Conservation (phyloP, 2,113 vertebrate genomes). For the Amazona guildingii region DNA sequence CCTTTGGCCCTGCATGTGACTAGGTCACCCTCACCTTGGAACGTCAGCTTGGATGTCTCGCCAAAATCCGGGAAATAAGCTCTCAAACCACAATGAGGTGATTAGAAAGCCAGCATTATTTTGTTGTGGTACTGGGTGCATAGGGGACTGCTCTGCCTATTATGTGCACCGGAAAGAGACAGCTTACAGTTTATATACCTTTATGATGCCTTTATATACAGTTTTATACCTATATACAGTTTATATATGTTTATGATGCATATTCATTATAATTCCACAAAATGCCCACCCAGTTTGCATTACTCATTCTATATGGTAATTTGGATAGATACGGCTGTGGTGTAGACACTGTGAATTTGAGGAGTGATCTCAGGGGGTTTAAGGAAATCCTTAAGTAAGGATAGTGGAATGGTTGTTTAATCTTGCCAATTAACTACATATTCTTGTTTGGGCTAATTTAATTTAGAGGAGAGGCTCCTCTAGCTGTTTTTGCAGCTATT, state of each 20-base stretch:
- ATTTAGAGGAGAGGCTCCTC: background rate
- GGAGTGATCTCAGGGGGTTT: background rate
- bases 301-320: background rate
- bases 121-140: background rate
- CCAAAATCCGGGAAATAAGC: background rate
- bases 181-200: background rate
- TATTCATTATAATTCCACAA: background rate
- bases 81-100: background rate
- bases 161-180: background rate
- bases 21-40: background rate
- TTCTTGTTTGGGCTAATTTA: background rate
- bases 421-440: background rate
- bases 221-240: background rate
- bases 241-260: background rate
- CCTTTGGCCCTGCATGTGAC: accelerated
- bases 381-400: background rate
- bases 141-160: background rate
- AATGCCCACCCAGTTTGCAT: background rate
- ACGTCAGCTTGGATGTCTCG: background rate
- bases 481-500: background rate
- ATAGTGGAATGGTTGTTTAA: background rate
- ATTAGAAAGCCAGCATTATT: background rate
- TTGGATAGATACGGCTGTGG: background rate
- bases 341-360: background rate
- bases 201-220: background rate